Percentiles rank a stretch among this genome's conserved stretches.
These are phyloP conservation scores for Gryllus longicercus DNA, from an alignment of 2,888 invertebrate species.

Conservation along the genomic window DNA sequence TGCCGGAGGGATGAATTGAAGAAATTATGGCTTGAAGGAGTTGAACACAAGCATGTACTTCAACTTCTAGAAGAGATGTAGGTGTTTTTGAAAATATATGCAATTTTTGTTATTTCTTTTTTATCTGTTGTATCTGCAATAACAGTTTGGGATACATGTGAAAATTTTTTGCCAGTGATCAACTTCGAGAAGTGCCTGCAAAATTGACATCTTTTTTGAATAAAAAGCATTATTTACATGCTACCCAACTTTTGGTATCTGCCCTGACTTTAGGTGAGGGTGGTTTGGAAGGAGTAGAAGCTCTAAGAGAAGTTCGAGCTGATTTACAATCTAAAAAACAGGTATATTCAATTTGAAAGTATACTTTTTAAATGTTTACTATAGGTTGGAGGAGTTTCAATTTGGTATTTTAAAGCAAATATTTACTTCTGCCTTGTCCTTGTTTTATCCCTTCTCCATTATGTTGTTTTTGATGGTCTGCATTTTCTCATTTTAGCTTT, in stretches of 20 bases:
- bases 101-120: too few species aligned
- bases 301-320: conserved; percentile 70
- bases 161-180: conserved; percentile 56
- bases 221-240: conserved; percentile 78
- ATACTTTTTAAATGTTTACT: too few species aligned
- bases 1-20: conserved; percentile 90
- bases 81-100: conserved; percentile 38
- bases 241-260: conserved; percentile 72
- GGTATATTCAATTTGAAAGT: conserved; percentile 43
- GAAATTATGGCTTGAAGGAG: conserved; percentile 89
- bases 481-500: too few species aligned
- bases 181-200: conserved; percentile 69
- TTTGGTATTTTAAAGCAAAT: too few species aligned
- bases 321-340: conserved; percentile 69
- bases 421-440: too few species aligned
- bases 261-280: conserved; percentile 67
- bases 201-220: conserved; percentile 61
- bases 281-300: conserved; percentile 76
- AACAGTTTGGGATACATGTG: too few species aligned
- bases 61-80: conserved; percentile 87
- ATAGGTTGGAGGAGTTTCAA: too few species aligned
- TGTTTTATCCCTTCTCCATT: too few species aligned
- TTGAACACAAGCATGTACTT: conserved; percentile 91
- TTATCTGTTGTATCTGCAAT: too few species aligned
- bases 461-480: too few species aligned